phyloP scores from a whole-genome alignment of 2,113 vertebrate species.

The Proteles cristata region DNA sequence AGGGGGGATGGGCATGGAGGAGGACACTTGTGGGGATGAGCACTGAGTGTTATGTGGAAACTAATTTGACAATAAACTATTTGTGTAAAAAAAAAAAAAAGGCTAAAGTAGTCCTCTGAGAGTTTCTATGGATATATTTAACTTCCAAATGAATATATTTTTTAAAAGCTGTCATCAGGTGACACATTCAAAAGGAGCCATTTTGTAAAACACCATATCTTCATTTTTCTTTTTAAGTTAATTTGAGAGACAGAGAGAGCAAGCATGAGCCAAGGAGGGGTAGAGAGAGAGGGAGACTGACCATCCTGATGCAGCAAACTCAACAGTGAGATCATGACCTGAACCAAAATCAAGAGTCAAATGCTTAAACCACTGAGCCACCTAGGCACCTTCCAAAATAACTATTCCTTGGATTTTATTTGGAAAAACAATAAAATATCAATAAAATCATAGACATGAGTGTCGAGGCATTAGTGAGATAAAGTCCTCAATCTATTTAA shows the following conservation, averaged over 20 bases:
- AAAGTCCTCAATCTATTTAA: background rate
- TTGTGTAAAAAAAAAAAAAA: background rate
- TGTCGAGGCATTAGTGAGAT: background rate
- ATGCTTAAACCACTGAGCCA: no score
- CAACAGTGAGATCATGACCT: no score
- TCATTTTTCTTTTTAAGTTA: background rate
- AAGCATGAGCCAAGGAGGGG: no score
- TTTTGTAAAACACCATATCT: constrained; percentile 18
- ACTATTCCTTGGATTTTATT: background rate
- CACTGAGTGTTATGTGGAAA: no score
- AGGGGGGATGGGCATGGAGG: no score
- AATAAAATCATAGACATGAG: background rate
- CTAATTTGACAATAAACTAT: no score
- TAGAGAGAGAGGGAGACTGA: no score
- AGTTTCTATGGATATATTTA: background rate
- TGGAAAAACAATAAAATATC: background rate
- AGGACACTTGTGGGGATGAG: no score
- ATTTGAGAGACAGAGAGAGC: no score
- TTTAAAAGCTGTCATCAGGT: background rate
- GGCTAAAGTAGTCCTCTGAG: background rate
- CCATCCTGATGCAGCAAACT: no score
- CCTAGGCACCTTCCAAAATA: no score
- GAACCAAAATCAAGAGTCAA: no score
- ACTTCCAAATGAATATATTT: background rate
- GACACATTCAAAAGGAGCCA: background rate